Percentiles rank a stretch among this genome's conserved stretches.
phyloP scores from a whole-genome alignment of 1,140 invertebrate genomes.

The Bradysia coprophila region DNA sequence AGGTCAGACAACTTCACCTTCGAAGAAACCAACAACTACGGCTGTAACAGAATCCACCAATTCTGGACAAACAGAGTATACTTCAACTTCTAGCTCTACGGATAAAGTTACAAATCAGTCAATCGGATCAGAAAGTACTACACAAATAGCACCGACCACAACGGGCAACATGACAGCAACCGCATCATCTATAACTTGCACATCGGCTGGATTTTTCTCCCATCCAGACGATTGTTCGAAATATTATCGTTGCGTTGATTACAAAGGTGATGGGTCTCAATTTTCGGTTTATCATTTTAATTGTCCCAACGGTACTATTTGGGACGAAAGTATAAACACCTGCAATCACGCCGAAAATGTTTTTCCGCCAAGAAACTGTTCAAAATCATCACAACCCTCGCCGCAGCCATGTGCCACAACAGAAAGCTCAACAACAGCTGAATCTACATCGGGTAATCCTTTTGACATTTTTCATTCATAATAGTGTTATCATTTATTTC shows the following conservation, averaged over 20 bases:
- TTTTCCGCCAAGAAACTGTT: constrained; percentile 8
- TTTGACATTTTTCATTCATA: no score
- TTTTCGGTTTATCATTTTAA: constrained; percentile 38
- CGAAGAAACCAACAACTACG: constrained; percentile 2
- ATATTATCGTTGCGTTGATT: constrained; percentile 47
- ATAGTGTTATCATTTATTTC: no score
- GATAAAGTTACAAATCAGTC: constrained; percentile 4
- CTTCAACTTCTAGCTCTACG: constrained; percentile 8
- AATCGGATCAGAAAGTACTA: no score
- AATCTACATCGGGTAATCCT: no score
- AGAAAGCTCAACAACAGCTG: constrained; percentile 2
- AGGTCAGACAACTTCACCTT: constrained; percentile 3
- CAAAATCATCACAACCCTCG: neutral
- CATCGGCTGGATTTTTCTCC: constrained; percentile 32
- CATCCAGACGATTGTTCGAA: constrained; percentile 38
- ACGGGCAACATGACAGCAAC: no score
- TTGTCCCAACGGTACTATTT: constrained; percentile 43
- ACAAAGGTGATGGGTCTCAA: constrained; percentile 28
- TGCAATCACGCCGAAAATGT: constrained; percentile 40
- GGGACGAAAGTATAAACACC: constrained; percentile 33
- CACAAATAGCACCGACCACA: no score
- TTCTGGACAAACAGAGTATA: no score
- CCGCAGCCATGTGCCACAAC: neutral
- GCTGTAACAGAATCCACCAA: no score
- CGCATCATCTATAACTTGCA: no score